Percentiles rank a stretch among this genome's conserved stretches.
phyloP scores from a whole-genome alignment of 2,797 vertebrate genomes.

The Nyctibius grandis region DNA sequence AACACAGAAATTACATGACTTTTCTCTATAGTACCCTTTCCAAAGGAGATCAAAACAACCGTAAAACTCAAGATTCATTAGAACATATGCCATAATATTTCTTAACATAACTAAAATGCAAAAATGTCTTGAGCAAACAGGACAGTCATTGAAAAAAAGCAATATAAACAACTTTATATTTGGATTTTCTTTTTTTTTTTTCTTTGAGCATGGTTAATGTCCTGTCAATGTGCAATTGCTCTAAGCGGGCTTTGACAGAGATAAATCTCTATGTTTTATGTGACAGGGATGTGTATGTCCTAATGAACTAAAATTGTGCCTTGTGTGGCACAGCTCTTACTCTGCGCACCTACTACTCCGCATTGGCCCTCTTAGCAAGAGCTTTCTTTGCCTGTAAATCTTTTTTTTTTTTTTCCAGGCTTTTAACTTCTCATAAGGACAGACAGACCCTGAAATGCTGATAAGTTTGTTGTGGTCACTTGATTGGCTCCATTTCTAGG shows the following conservation, averaged over 20 bases:
- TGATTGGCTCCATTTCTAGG: neutral
- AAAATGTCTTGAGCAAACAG: neutral
- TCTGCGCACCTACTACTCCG: neutral
- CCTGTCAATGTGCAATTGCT: neutral
- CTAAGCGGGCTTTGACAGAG: neutral
- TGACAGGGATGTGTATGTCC: neutral
- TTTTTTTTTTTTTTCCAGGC: neutral
- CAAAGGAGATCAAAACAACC: neutral
- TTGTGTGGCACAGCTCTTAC: neutral
- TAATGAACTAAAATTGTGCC: neutral
- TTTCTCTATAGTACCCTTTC: neutral
- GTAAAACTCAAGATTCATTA: neutral
- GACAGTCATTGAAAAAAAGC: fast-evolving
- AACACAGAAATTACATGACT: neutral
- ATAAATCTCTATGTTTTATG: neutral
- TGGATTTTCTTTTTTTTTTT: neutral
- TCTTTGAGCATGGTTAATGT: neutral
- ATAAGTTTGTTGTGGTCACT: neutral
- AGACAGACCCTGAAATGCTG: neutral
- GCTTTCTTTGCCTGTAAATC: neutral
- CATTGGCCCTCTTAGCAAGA: neutral
- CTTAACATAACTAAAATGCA: neutral
- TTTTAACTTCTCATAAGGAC: neutral
- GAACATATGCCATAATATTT: neutral
- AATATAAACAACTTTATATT: neutral